These are phyloP conservation scores for Cylloceria caligata DNA, from an alignment of 2,888 invertebrate genomes.

Conservation along the genomic window DNA sequence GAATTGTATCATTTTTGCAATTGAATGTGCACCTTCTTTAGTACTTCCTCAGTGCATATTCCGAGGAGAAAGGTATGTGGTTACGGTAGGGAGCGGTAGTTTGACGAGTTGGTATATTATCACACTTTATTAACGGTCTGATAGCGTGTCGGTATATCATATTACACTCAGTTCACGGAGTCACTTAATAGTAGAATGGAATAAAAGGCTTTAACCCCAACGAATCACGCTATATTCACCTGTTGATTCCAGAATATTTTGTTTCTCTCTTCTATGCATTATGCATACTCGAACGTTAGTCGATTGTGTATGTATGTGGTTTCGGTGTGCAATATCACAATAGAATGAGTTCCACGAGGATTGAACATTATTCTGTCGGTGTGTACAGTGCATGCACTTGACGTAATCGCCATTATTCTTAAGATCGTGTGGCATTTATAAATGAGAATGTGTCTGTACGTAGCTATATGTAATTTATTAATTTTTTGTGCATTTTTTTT, in stretches of 20 bases:
- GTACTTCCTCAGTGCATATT: no score
- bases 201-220: slow-evolving; percentile 66
- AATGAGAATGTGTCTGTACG: no score
- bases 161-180: not conserved
- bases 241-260: slow-evolving; percentile 76
- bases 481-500: no score
- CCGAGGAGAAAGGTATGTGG: slow-evolving; percentile 20
- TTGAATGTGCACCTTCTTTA: no score
- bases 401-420: not conserved
- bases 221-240: slow-evolving; percentile 78
- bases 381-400: not conserved
- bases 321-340: not conserved
- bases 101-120: slow-evolving; percentile 70
- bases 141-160: slow-evolving; percentile 39
- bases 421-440: not conserved
- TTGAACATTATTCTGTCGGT: not conserved
- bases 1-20: no score
- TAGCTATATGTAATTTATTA: no score
- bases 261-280: slow-evolving; percentile 30
- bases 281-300: slow-evolving; percentile 20
- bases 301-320: not conserved
- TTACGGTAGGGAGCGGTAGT: slow-evolving; percentile 20
- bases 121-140: slow-evolving; percentile 59
- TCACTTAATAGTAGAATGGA: slow-evolving; percentile 42
- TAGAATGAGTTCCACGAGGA: not conserved